Evolutionary conservation across 1,140 invertebrate species (phyloP).

Genomic region (Calosoma granatense): DNA sequence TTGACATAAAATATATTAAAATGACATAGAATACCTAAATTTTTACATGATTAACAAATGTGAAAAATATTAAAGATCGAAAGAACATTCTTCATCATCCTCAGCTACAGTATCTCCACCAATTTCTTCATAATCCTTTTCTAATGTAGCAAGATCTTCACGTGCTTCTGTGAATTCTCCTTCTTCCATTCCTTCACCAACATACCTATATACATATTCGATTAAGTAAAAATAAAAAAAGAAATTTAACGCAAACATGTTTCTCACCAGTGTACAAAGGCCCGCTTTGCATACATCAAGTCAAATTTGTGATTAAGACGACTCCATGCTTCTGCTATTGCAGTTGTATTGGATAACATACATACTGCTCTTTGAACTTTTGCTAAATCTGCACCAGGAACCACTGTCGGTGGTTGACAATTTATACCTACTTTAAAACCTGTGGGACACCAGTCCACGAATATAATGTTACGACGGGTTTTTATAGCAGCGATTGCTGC

Average conservation of each 20-base stretch:
- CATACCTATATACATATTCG: no score
- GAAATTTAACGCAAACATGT: no score
- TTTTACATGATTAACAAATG: no score
- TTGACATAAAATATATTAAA: no score
- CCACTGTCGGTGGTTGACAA: conserved; percentile 61
- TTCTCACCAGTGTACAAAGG: conserved; percentile 71
- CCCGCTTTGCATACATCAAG: conserved; percentile 67
- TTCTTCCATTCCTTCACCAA: conserved; percentile 68
- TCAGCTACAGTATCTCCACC: no score
- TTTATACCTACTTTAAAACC: conserved; percentile 65
- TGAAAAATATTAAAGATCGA: no score
- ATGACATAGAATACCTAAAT: no score
- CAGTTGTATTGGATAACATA: conserved; percentile 56
- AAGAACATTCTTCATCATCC: no score
- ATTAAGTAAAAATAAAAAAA: no score
- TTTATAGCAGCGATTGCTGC: conserved; percentile 81
- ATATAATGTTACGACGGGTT: conserved; percentile 60
- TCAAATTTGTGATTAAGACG: conserved; percentile 73
- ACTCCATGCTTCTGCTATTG: conserved; percentile 56
- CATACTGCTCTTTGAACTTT: conserved; percentile 55
- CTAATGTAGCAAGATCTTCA: conserved; percentile 70
- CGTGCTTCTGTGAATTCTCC: conserved; percentile 76
- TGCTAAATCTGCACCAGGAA: conserved; percentile 60
- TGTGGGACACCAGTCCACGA: conserved; percentile 62
- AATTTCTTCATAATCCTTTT: conserved; percentile 63